phyloP scores from a whole-genome alignment of 2,113 vertebrate genomes.

The Takifugu bimaculatus region DNA sequence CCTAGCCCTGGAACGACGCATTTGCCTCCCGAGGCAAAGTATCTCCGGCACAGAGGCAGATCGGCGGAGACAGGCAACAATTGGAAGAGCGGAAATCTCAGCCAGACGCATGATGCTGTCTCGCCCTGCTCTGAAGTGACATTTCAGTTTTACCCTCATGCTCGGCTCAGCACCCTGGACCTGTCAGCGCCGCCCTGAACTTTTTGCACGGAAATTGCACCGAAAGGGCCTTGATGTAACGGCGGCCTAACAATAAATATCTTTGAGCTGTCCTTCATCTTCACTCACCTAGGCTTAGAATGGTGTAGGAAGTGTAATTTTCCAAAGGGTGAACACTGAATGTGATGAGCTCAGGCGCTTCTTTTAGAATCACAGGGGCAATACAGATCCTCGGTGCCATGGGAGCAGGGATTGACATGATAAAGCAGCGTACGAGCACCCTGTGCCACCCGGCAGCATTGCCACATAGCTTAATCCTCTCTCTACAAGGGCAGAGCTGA shows the following conservation, averaged over 20 bases:
- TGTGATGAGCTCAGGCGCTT: constrained; percentile 58
- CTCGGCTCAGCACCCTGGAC: constrained; percentile 73
- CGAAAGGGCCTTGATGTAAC: not conserved
- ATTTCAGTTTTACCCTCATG: constrained; percentile 78
- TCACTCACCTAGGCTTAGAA: constrained; percentile 22
- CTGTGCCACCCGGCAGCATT: constrained; percentile 44
- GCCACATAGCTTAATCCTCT: constrained; percentile 59
- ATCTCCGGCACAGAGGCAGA: constrained; percentile 81
- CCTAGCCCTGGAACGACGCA: constrained; percentile 39
- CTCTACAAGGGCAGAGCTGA: constrained; percentile 46
- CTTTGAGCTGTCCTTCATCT: constrained; percentile 48
- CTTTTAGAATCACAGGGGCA: constrained; percentile 29
- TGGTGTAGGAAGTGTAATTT: constrained; percentile 19
- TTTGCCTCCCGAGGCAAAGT: constrained; percentile 73
- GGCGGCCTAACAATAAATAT: not conserved
- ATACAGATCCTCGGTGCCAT: constrained; percentile 28
- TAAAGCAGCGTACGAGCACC: constrained; percentile 40
- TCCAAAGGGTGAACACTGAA: constrained; percentile 23
- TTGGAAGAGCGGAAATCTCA: constrained; percentile 81
- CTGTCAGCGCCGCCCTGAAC: constrained; percentile 38
- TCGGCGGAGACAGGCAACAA: constrained; percentile 84
- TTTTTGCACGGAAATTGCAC: constrained; percentile 1
- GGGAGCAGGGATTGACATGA: constrained; percentile 55
- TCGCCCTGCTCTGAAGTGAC: constrained; percentile 74
- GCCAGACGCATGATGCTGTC: constrained; percentile 83